Evolutionary conservation across 2,113 vertebrate genomes (phyloP).

Genomic region (Isichthys henryi): DNA sequence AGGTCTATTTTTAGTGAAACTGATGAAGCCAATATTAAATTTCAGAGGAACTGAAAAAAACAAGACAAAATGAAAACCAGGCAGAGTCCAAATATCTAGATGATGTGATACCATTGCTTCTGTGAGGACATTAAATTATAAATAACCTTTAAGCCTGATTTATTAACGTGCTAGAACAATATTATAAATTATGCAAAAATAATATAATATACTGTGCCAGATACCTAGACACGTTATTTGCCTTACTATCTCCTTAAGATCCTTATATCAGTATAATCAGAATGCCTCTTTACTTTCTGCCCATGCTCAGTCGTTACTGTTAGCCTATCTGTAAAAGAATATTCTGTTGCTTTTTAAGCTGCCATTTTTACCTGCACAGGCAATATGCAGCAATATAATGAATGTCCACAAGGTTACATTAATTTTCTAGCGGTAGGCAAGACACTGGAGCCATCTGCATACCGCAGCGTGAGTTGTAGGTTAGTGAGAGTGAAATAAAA

Average conservation of each 20-base stretch:
- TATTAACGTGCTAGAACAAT: background rate
- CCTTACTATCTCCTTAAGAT: background rate
- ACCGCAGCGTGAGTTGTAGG: background rate
- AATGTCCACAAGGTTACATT: background rate
- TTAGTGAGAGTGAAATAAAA: background rate
- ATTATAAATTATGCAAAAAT: slow-evolving; percentile 6
- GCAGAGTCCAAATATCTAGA: background rate
- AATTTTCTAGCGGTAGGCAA: background rate
- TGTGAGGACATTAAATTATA: background rate
- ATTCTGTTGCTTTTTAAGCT: background rate
- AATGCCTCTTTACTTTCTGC: background rate
- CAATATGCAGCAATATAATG: background rate
- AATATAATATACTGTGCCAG: background rate
- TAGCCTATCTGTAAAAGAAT: background rate
- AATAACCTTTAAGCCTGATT: background rate
- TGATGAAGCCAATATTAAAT: background rate
- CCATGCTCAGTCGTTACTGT: background rate
- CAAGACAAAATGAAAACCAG: background rate
- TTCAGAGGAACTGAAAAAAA: background rate
- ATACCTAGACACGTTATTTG: background rate
- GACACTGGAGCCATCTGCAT: background rate
- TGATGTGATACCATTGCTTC: background rate
- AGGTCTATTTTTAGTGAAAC: background rate
- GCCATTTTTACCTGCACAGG: background rate
- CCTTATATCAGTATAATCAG: background rate